These are phyloP conservation scores for Monopterus albus DNA, from an alignment of 2,113 vertebrate species.

Conservation along the genomic window DNA sequence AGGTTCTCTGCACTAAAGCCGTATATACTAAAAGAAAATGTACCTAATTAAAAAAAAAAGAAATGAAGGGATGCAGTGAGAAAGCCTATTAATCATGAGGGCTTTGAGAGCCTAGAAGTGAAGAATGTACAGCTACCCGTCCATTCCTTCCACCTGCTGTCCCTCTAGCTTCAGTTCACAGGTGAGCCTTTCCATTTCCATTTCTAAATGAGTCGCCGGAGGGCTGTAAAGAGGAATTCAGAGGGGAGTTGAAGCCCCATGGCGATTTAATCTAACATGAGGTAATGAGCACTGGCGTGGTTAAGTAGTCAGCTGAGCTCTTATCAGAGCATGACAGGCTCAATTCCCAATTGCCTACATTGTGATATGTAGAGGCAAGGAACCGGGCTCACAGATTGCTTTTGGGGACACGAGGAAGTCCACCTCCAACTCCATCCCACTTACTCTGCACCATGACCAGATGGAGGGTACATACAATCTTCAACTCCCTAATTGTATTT, in stretches of 20 bases:
- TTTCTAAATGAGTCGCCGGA: constrained; percentile 42
- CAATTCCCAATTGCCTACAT: constrained; percentile 36
- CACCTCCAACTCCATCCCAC: constrained; percentile 26
- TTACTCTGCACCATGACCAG: constrained; percentile 10
- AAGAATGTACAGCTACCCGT: not conserved
- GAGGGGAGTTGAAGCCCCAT: constrained; percentile 1
- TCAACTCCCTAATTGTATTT: constrained; percentile 23
- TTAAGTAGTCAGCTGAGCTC: constrained; percentile 44
- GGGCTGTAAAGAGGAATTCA: constrained; percentile 23
- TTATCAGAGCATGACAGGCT: constrained; percentile 63
- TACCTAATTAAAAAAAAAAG: not conserved
- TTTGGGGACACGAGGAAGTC: constrained; percentile 19
- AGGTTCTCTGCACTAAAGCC: not conserved
- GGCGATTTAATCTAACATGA: constrained; percentile 35
- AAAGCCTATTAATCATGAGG: not conserved
- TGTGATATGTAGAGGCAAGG: constrained; percentile 5
- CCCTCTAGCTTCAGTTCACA: constrained; percentile 33
- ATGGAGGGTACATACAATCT: constrained; percentile 4
- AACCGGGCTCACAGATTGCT: constrained; percentile 16
- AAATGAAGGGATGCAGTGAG: constrained; percentile 20
- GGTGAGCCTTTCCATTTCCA: constrained; percentile 54
- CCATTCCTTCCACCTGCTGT: constrained; percentile 14
- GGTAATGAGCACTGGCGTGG: constrained; percentile 51
- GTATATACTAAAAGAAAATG: constrained; percentile 1
- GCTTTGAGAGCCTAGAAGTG: not conserved